Conservation (phyloP, 2,113 vertebrate species). For the Cebus imitator region DNA sequence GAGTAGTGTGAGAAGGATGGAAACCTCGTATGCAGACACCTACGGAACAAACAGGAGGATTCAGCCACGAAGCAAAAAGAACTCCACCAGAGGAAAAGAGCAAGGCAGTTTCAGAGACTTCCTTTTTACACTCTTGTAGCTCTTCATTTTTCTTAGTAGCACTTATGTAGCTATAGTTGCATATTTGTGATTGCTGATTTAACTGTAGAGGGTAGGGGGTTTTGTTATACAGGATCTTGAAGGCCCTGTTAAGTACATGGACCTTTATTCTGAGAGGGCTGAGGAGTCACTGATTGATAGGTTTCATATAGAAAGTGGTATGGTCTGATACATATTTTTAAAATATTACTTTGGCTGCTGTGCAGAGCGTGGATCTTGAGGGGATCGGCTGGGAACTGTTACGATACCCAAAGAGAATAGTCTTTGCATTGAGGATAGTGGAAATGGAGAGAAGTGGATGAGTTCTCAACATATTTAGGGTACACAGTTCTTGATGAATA, state of each 20-base stretch:
- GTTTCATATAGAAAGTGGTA: not conserved
- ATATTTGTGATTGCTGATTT: not conserved
- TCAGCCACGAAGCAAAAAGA: not conserved
- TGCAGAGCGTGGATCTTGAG: not conserved
- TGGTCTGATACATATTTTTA: not conserved
- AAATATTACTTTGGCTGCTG: not conserved
- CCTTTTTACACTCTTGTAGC: not conserved
- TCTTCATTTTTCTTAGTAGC: not conserved
- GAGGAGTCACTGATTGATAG: not conserved
- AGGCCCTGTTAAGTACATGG: not conserved
- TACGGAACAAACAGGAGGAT: not conserved
- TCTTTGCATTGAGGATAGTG: not conserved
- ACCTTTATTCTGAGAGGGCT: not conserved
- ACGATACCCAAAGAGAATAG: not conserved
- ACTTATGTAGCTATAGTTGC: not conserved
- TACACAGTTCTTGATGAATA: not conserved
- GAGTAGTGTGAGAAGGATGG: not conserved
- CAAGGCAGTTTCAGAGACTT: not conserved
- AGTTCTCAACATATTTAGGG: not conserved
- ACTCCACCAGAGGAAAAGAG: not conserved
- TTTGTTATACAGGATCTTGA: not conserved
- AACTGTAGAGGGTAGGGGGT: not conserved
- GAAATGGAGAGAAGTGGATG: not conserved
- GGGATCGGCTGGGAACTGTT: not conserved
- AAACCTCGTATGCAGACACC: not conserved